phyloP scores from a whole-genome alignment of 2,888 invertebrate genomes.

The Thalpophila matura region DNA sequence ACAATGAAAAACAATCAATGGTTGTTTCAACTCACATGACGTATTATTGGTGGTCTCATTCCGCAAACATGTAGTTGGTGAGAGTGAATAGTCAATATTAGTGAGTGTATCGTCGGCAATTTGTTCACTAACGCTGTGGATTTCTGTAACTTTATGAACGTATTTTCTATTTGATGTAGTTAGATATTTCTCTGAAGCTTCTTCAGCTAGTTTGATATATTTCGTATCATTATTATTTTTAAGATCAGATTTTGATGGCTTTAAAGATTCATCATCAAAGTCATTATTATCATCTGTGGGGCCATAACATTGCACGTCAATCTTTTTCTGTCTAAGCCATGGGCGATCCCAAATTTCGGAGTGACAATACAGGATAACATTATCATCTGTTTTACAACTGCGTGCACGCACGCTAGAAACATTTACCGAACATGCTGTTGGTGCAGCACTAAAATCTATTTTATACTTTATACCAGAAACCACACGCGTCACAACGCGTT shows the following conservation, averaged over 20 bases:
- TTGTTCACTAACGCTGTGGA: slow-evolving; percentile 85
- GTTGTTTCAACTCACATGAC: slow-evolving; percentile 61
- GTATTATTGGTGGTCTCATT: slow-evolving; percentile 41
- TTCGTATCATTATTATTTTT: slow-evolving; percentile 9
- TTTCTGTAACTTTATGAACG: slow-evolving; percentile 71
- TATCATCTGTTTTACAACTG: slow-evolving; percentile 41
- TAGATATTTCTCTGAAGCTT: slow-evolving; percentile 54
- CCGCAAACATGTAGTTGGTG: slow-evolving; percentile 66
- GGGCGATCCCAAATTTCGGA: slow-evolving; percentile 49
- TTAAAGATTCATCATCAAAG: background rate
- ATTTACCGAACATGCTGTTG: slow-evolving; percentile 50
- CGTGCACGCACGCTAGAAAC: slow-evolving; percentile 35
- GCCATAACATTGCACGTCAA: slow-evolving; percentile 73
- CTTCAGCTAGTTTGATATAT: slow-evolving; percentile 36
- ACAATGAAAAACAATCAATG: slow-evolving; percentile 61
- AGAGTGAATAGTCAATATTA: slow-evolving; percentile 68
- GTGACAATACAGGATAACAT: slow-evolving; percentile 39
- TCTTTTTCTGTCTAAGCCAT: slow-evolving; percentile 48
- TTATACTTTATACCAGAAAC: slow-evolving; percentile 58
- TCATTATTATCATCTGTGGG: slow-evolving; percentile 9
- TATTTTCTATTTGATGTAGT: slow-evolving; percentile 68
- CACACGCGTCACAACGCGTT: slow-evolving; percentile 41
- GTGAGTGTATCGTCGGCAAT: slow-evolving; percentile 88
- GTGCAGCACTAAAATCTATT: slow-evolving; percentile 51
- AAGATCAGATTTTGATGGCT: background rate